Evolutionary conservation across 2,797 vertebrate genomes (phyloP).

Genomic region (Liasis olivaceus): DNA sequence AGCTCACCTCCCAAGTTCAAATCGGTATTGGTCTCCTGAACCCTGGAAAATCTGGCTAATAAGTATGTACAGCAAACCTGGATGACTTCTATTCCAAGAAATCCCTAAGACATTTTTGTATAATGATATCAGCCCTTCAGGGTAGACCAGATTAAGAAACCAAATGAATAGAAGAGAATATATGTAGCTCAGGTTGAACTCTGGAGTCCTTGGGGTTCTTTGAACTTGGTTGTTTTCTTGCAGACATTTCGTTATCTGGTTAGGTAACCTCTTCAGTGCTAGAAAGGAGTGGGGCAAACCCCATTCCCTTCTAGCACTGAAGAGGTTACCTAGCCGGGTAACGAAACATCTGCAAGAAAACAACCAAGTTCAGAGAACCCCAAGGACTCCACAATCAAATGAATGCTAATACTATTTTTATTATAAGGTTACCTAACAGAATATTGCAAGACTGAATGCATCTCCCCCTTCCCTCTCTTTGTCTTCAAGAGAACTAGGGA

Average conservation of each 20-base stretch:
- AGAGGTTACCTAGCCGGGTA: no score
- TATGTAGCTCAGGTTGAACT: no score
- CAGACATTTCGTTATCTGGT: no score
- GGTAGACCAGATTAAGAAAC: background rate
- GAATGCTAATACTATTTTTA: background rate
- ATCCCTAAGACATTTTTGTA: background rate
- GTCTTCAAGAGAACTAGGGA: background rate
- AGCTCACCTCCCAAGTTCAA: background rate
- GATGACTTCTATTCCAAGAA: background rate
- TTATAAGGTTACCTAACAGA: background rate
- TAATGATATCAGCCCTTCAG: background rate
- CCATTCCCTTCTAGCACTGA: no score
- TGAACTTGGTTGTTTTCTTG: no score
- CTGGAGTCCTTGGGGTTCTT: no score
- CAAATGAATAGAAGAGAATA: background rate
- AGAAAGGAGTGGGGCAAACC: no score
- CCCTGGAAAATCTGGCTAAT: background rate
- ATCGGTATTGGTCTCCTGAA: background rate
- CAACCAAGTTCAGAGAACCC: no score
- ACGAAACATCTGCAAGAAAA: no score
- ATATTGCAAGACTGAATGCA: background rate
- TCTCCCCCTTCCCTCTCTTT: background rate
- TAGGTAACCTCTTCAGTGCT: no score
- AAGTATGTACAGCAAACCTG: background rate
- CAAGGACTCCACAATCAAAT: no score